phyloP scores from a whole-genome alignment of 2,888 invertebrate genomes.

The Chymomyza amoena region DNA sequence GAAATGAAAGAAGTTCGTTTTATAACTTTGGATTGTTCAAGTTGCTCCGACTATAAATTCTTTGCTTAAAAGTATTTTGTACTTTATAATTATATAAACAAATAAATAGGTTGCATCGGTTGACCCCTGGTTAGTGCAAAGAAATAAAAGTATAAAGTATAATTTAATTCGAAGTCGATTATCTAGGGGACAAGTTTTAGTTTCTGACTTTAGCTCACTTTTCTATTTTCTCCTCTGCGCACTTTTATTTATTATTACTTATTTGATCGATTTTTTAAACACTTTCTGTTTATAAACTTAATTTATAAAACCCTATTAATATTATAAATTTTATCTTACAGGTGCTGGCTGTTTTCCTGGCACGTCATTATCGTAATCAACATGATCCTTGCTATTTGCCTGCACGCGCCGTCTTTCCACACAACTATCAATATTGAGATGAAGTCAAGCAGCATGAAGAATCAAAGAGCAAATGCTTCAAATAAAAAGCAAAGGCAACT shows the following conservation, averaged over 20 bases:
- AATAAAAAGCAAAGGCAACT: not conserved
- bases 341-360: slow-evolving; percentile 90
- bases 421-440: slow-evolving; percentile 76
- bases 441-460: slow-evolving; percentile 12
- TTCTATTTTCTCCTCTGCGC: slow-evolving; percentile 1
- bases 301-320: not conserved
- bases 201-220: too few relatives aligned
- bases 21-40: too few relatives aligned
- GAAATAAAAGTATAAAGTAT: too few relatives aligned
- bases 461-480: not conserved
- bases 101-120: too few relatives aligned
- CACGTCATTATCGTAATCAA: slow-evolving; percentile 89
- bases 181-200: too few relatives aligned
- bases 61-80: too few relatives aligned
- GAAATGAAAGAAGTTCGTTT: too few relatives aligned
- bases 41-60: too few relatives aligned
- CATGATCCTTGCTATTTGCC: slow-evolving; percentile 87
- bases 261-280: not conserved
- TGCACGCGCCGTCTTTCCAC: slow-evolving; percentile 86
- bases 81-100: too few relatives aligned
- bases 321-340: slow-evolving; percentile 76
- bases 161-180: too few relatives aligned
- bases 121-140: too few relatives aligned
- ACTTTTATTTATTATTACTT: slow-evolving; percentile 1
- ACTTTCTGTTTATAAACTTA: slow-evolving; percentile 5